phyloP scores from a whole-genome alignment of 2,888 invertebrate genomes.

The Spodoptera littoralis region DNA sequence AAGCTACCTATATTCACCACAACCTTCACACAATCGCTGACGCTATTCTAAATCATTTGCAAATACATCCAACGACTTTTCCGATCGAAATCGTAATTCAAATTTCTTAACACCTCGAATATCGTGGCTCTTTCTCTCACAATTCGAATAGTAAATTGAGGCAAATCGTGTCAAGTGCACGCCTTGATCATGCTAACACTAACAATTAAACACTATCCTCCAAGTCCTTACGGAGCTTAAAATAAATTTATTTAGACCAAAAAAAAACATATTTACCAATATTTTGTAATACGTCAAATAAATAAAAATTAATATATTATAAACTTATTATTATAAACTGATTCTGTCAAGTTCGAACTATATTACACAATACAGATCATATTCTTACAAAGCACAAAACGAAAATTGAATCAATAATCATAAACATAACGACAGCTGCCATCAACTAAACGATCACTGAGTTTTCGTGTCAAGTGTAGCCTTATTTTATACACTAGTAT shows the following conservation, averaged over 20 bases:
- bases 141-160: too few relatives aligned
- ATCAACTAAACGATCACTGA: conserved; percentile 30
- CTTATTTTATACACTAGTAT: conserved; percentile 12
- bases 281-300: conserved; percentile 7
- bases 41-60: too few relatives aligned
- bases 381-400: conserved; percentile 43
- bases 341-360: conserved; percentile 30
- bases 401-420: conserved; percentile 19
- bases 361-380: conserved; percentile 47
- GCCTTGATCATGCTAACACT: conserved; percentile 10
- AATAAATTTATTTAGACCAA: conserved; percentile 8
- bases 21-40: too few relatives aligned
- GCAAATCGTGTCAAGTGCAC: too few relatives aligned
- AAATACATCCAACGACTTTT: too few relatives aligned
- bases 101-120: too few relatives aligned
- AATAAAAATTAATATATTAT: conserved; percentile 28
- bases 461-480: conserved; percentile 22
- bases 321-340: conserved; percentile 22
- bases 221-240: conserved; percentile 13
- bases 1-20: too few relatives aligned
- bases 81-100: too few relatives aligned
- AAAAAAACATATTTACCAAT: background rate
- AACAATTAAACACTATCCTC: conserved; percentile 17
- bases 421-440: background rate
- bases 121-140: too few relatives aligned